Evolutionary conservation across 2,113 vertebrate genomes (phyloP).

Genomic region (Heterocephalus glaber): DNA sequence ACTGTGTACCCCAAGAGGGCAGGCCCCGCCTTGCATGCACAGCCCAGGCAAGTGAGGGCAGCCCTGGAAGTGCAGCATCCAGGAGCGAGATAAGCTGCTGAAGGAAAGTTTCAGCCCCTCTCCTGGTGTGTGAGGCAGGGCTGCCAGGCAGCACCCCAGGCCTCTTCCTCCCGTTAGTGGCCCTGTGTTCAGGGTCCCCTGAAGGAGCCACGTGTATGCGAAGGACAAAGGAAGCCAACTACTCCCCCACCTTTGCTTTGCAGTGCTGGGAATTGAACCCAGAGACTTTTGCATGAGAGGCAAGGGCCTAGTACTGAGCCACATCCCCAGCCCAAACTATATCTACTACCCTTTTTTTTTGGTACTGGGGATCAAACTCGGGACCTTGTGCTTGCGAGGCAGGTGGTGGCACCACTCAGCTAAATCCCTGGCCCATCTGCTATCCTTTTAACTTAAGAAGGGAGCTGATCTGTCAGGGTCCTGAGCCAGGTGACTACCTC

Average conservation of each 20-base stretch:
- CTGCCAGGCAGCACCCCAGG: neutral
- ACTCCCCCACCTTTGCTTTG: neutral
- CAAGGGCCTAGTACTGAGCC: neutral
- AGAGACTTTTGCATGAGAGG: neutral
- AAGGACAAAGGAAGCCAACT: neutral
- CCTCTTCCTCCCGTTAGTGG: neutral
- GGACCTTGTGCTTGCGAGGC: too few species aligned
- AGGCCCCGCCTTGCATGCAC: neutral
- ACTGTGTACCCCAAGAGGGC: neutral
- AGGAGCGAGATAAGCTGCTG: neutral
- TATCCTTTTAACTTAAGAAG: neutral
- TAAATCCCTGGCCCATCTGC: too few species aligned
- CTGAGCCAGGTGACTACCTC: neutral
- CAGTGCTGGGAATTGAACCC: neutral
- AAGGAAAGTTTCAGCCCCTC: neutral
- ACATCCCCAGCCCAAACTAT: neutral
- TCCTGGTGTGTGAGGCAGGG: neutral
- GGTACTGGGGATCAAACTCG: too few species aligned
- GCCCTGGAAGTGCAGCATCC: neutral
- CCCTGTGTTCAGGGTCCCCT: neutral
- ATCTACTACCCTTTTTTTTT: too few species aligned
- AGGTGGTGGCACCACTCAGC: too few species aligned
- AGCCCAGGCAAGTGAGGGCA: neutral
- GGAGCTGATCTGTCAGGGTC: neutral
- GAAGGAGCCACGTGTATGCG: neutral